Evolutionary conservation across 2,888 invertebrate genomes (phyloP).

Genomic region (Drosophila emarginata): DNA sequence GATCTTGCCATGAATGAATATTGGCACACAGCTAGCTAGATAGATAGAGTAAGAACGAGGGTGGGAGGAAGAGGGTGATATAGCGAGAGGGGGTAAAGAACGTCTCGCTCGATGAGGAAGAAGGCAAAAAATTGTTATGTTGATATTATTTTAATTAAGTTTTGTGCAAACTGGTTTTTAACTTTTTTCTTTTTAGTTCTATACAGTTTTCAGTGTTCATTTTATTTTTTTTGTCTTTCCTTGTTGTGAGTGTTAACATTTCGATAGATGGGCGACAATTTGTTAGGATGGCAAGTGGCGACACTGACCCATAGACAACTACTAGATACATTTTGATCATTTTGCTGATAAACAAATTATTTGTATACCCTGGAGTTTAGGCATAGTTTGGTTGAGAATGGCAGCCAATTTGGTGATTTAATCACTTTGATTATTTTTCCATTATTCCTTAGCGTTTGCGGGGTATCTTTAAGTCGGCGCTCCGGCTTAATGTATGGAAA

Average conservation of each 20-base stretch:
- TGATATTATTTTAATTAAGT: conserved; percentile 81
- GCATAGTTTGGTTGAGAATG: neutral
- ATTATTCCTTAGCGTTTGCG: neutral
- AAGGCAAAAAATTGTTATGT: conserved; percentile 76
- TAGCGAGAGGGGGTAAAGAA: neutral
- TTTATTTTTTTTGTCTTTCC: conserved; percentile 60
- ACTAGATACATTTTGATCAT: neutral
- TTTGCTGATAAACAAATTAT: too few species aligned
- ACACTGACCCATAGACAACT: conserved; percentile 31
- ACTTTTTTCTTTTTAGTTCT: neutral
- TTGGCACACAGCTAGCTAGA: conserved; percentile 56
- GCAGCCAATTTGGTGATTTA: too few species aligned
- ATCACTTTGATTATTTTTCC: too few species aligned
- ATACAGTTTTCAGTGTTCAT: neutral
- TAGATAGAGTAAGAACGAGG: conserved; percentile 24
- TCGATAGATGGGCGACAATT: conserved; percentile 75
- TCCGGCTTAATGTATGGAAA: neutral
- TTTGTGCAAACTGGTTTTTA: conserved; percentile 20
- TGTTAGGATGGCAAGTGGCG: conserved; percentile 69
- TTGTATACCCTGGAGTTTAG: neutral
- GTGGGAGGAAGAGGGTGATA: conserved; percentile 14
- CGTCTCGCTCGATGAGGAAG: conserved; percentile 52
- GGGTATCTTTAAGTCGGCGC: neutral
- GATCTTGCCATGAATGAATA: conserved; percentile 74
- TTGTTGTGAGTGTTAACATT: conserved; percentile 74